phyloP scores from a whole-genome alignment of 2,888 invertebrate genomes.

The Podabrus alpinus region DNA sequence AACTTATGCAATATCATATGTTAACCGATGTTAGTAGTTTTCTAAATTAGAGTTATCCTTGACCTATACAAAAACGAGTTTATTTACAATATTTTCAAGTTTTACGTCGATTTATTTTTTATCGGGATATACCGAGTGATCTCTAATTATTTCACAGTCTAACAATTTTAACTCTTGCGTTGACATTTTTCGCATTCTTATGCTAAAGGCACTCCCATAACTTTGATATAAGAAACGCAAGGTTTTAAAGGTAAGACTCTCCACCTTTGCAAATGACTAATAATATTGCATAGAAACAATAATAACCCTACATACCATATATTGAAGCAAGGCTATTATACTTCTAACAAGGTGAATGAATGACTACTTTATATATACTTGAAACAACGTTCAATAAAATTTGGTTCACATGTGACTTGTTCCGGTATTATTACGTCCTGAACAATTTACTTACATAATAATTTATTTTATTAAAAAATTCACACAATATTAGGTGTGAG shows the following conservation, averaged over 20 bases:
- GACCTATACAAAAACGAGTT: neutral
- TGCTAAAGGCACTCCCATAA: conserved; percentile 17
- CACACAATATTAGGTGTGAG: neutral
- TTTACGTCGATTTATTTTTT: neutral
- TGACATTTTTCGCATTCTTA: conserved; percentile 23
- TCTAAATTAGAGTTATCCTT: neutral
- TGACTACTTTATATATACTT: neutral
- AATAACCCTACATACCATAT: neutral
- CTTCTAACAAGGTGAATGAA: neutral
- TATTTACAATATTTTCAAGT: neutral
- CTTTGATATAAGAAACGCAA: conserved; percentile 14
- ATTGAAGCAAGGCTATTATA: neutral
- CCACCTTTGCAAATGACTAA: conserved; percentile 16
- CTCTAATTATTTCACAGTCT: neutral
- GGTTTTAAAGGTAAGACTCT: conserved; percentile 16
- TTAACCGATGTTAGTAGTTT: neutral
- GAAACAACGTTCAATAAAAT: neutral
- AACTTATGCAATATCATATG: neutral
- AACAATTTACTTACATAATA: neutral
- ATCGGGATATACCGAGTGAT: neutral
- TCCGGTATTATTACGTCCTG: neutral
- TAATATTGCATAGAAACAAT: conserved; percentile 1
- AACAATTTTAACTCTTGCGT: neutral
- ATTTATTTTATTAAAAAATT: neutral
- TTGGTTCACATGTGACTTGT: neutral